Conservation (phyloP, 92 coral and sea anemone genomes). For the Pocillopora meandrina region DNA sequence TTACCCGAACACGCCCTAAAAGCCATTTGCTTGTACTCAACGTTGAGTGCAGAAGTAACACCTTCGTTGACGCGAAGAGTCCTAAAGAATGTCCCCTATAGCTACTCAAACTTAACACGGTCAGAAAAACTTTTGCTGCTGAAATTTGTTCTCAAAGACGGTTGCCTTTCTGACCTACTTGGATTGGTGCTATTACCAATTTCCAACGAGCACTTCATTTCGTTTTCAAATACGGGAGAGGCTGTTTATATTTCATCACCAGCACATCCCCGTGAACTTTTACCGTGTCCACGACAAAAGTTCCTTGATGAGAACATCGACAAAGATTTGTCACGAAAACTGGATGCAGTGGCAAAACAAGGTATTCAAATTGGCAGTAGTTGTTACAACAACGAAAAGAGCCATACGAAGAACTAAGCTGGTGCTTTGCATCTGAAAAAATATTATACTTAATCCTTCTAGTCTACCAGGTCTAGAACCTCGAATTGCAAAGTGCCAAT, state of each 20-base stretch:
- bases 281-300: constrained; percentile 61
- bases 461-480: too few species aligned
- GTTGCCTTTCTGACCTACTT: constrained; percentile 37
- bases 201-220: constrained; percentile 53
- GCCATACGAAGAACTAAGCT: too few species aligned
- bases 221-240: constrained; percentile 36
- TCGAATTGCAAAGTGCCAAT: too few species aligned
- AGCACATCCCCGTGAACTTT: constrained; percentile 69
- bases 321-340: constrained; percentile 13
- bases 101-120: constrained; percentile 37
- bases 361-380: constrained; percentile 22
- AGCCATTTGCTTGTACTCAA: constrained; percentile 24
- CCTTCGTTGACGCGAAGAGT: constrained; percentile 54
- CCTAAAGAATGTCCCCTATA: constrained; percentile 29
- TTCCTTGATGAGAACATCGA: constrained; percentile 66
- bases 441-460: too few species aligned
- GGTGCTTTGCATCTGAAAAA: too few species aligned
- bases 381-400: too few species aligned
- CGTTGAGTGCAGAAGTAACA: constrained; percentile 34
- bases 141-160: constrained; percentile 63
- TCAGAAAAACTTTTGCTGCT: constrained; percentile 62
- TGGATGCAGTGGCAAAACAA: constrained; percentile 45
- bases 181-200: constrained; percentile 79
- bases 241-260: constrained; percentile 60
- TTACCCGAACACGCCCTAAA: constrained; percentile 53